Evolutionary conservation across 2,888 invertebrate species (phyloP), one percentile per base, ranked within the genome.

Genomic region (Tachystola acroxantha): DNA sequence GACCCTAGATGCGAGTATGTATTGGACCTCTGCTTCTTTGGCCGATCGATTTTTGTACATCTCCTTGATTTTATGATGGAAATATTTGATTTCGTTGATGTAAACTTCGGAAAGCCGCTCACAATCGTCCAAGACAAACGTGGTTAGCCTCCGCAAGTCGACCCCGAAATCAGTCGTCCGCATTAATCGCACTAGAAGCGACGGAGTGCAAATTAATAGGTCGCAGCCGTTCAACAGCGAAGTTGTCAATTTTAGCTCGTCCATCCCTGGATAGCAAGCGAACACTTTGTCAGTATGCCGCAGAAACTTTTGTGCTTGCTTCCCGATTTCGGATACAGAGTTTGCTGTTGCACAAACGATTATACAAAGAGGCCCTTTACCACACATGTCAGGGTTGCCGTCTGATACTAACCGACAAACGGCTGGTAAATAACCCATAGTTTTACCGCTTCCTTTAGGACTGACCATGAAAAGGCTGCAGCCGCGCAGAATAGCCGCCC

Each of bases 101-200:
- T 91, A 91, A 6, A 88, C 87, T 10, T 86, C 72, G 1, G 90
- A 65, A 19, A 94, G 70, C 7, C 89, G 66, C 49, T 95, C 93
- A 16, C 91, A 89, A 53, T 93, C 91, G 58, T 95, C 94, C 0
- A 95, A 64, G 3, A 94, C 88, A 25, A 94, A 67, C 49, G 91
- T 91, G 9, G 89, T 88, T 1, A 95, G 68, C 13, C 91, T 78
- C 5, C 89, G 81, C 1, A 93, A 76, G 58, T 91, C 90, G 0
- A 93, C 43, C 53, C 82, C 59, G 62, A 82, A 59, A 27, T 78
- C 69, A 0, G 55, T 44, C 5, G 47, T 65, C 58, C 48, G 81
- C 43, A 53, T 88, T 42, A 63, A 90, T 57, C 51, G 91, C 58
- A 41, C 84, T 49, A 57, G 90, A 66, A 62, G 88, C 0, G 88